Evolutionary conservation across 2,797 vertebrate genomes (phyloP), one percentile per base, ranked within the genome.

Genomic region (Ambastaia sidthimunki): DNA sequence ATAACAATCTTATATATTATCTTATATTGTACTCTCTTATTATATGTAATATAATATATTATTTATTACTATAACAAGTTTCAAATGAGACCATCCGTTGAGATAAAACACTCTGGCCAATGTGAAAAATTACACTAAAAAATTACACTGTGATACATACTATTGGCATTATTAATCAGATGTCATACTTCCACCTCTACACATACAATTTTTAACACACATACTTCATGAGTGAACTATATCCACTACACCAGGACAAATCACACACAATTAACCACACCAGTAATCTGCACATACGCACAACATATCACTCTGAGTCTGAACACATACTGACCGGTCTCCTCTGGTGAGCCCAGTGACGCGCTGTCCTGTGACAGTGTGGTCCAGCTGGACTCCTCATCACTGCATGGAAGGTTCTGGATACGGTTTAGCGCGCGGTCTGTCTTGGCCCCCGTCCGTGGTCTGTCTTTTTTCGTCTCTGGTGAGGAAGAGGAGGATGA

Each of bases 351-450:
- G 89, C 92, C 91, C 0, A 90, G 93, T 0, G 95, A 96, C 70
- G 96, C 95, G 0, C 97, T 99, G 89, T 98, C 98, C 84, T 99
- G 97, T 62, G 98, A 99, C 89, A 99, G 85, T 0, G 97, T 98
- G 15, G 98, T 98, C 98, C 98, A 99, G 90, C 97, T 99, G 79
- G 97, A 94, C 87, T 99, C 98, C 88, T 99, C 98, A 2, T 99
- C 98, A 0, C 98, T 99, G 0, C 96, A 96, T 2, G 95, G 97
- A 86, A 98, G 90, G 90, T 96, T 98, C 90, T 99, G 97, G 90
- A 99, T 99, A 72, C 97, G 95, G 78, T 98, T 97, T 62, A 99
- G 93, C 0, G 97, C 97, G 3, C 96, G 98, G 76, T 98, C 98
- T 0, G 98, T 98, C 91, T 98, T 98, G 70, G 97, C 96, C 0